phyloP scores from a whole-genome alignment of 2,888 invertebrate genomes.

The Lithophane ornitopus region DNA sequence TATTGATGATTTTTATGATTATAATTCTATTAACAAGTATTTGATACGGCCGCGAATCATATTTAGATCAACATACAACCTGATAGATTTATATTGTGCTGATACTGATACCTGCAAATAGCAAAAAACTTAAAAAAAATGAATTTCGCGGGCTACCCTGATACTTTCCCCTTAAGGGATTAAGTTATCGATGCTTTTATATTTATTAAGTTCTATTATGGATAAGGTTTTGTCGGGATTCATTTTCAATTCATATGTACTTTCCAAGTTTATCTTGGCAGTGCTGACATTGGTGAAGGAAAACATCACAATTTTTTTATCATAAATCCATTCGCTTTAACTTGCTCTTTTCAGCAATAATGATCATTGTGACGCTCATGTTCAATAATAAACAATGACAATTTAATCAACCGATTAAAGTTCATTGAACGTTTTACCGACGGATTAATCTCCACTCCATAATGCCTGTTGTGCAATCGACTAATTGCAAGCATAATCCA shows the following conservation, averaged over 20 bases:
- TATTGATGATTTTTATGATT: too few species aligned
- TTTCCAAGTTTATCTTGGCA: too few species aligned
- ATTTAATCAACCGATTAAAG: constrained; percentile 32
- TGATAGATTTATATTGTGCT: too few species aligned
- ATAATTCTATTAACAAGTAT: too few species aligned
- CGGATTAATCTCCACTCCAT: constrained; percentile 22
- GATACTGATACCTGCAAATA: too few species aligned
- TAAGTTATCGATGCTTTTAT: constrained; percentile 18
- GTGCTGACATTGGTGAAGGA: too few species aligned
- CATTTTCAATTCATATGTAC: too few species aligned
- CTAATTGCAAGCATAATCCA: constrained; percentile 50
- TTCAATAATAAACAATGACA: not conserved
- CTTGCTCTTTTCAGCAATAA: not conserved
- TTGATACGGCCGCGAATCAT: too few species aligned
- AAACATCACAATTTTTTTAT: not conserved
- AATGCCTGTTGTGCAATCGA: constrained; percentile 34
- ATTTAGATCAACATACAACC: too few species aligned
- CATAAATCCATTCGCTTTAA: not conserved
- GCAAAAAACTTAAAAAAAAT: too few species aligned
- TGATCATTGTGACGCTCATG: not conserved
- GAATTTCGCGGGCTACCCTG: too few species aligned
- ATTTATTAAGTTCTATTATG: not conserved
- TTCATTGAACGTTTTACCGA: constrained; percentile 17
- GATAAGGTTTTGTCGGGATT: not conserved
- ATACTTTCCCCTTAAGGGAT: not conserved